Percentiles rank a stretch among this genome's conserved stretches.
Conservation (phyloP, 2,888 invertebrate genomes). For the Heteromyza rotundicornis region DNA sequence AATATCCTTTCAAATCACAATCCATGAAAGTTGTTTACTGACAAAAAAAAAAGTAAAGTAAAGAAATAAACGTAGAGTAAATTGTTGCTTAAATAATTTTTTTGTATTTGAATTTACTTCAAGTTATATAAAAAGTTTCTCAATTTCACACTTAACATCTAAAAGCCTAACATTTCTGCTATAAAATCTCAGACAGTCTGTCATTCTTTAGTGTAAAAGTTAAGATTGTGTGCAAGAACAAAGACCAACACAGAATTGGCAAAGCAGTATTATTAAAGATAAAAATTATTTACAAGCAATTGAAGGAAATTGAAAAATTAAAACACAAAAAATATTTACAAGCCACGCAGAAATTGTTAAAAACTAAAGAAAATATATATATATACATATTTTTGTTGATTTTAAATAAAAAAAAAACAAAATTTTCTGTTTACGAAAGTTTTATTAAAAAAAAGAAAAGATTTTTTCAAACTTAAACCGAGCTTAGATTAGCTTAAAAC, state of each 20-base stretch:
- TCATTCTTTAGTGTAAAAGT: background rate
- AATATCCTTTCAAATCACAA: background rate
- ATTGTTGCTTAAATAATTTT: conserved; percentile 40
- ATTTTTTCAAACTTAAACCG: background rate
- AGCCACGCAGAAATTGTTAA: conserved; percentile 11
- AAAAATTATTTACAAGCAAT: conserved; percentile 23
- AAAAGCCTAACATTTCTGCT: background rate
- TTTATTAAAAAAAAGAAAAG: background rate
- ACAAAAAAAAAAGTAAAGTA: background rate
- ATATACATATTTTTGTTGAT: conserved; percentile 39
- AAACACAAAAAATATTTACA: background rate
- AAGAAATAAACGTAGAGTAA: conserved; percentile 40
- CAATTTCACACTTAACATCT: too few species aligned
- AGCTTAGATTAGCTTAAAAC: background rate
- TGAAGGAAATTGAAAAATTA: conserved; percentile 12
- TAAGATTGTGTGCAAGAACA: background rate
- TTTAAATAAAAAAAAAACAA: conserved; percentile 27
- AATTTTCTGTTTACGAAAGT: conserved; percentile 1
- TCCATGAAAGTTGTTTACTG: background rate
- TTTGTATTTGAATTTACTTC: too few species aligned
- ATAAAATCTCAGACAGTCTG: background rate
- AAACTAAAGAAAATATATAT: conserved; percentile 19
- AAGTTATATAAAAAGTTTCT: too few species aligned
- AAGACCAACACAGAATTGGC: conserved; percentile 7
- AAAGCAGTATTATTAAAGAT: conserved; percentile 35